Conservation (phyloP, 37 sponge, comb jelly and placozoan genomes). For the Beroe ovata region DNA sequence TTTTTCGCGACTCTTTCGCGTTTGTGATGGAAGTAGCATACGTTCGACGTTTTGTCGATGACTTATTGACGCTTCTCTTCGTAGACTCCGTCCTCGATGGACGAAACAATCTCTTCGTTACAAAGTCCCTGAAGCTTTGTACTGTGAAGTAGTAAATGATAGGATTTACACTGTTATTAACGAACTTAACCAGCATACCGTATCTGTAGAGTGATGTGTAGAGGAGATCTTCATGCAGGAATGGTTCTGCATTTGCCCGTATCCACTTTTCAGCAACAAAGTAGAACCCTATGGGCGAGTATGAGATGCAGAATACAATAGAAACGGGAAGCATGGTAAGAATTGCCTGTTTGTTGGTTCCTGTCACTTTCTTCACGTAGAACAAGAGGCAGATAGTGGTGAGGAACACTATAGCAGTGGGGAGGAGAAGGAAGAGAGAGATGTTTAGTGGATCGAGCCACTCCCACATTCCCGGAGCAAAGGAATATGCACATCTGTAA, state of each 20-base stretch:
- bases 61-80: too few relatives aligned
- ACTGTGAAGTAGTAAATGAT: conserved; percentile 54
- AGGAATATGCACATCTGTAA: conserved; percentile 23
- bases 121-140: conserved; percentile 8
- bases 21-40: too few relatives aligned
- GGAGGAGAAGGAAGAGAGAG: conserved; percentile 61
- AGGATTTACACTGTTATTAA: conserved; percentile 58
- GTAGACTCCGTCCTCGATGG: too few relatives aligned
- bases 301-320: conserved; percentile 27
- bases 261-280: conserved; percentile 55
- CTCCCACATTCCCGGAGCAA: neutral
- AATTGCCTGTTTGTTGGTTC: conserved; percentile 42
- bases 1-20: too few relatives aligned
- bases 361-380: conserved; percentile 48
- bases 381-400: conserved; percentile 26
- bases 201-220: conserved; percentile 23
- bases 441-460: conserved; percentile 43
- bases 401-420: conserved; percentile 10
- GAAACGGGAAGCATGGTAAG: conserved; percentile 46
- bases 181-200: conserved; percentile 54
- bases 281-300: conserved; percentile 43
- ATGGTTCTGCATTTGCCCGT: neutral
- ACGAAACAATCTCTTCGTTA: neutral
- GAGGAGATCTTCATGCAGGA: neutral
- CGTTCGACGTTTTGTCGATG: too few relatives aligned